These are phyloP conservation scores for Chaetodon trifasciatus DNA, from an alignment of 2,797 vertebrate genomes.

Conservation along the genomic window DNA sequence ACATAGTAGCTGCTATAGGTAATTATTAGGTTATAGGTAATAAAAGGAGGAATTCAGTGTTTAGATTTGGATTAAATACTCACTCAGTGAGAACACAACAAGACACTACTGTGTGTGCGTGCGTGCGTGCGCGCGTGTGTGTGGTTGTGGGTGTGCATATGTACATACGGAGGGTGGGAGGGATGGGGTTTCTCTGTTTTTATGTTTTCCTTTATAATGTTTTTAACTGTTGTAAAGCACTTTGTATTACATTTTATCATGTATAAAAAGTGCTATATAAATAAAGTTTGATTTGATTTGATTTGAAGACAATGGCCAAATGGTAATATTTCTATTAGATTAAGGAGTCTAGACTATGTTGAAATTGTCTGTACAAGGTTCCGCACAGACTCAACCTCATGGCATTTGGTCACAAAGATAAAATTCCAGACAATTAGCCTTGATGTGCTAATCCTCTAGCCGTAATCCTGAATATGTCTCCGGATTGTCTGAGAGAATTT, in stretches of 20 bases:
- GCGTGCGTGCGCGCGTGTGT: too few relatives aligned
- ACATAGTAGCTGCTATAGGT: background rate
- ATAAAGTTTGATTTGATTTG: too few relatives aligned
- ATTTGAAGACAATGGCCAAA: background rate
- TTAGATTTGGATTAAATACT: background rate
- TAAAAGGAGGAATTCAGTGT: background rate
- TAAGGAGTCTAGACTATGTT: conserved; percentile 21
- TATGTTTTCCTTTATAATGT: too few relatives aligned
- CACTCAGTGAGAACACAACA: conserved; percentile 3
- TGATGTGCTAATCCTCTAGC: conserved; percentile 64
- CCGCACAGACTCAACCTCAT: conserved; percentile 30
- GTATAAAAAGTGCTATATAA: too few relatives aligned
- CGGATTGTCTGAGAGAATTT: conserved; percentile 66
- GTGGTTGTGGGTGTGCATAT: too few relatives aligned
- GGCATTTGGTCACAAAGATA: conserved; percentile 64
- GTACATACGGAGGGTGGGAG: too few relatives aligned
- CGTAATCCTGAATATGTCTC: conserved; percentile 73
- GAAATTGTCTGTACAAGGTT: conserved; percentile 35
- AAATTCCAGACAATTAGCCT: conserved; percentile 68
- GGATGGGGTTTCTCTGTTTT: too few relatives aligned
- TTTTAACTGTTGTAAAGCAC: too few relatives aligned
- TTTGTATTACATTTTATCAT: too few relatives aligned
- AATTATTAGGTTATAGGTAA: background rate
- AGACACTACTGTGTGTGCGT: too few relatives aligned
- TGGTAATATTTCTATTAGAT: conserved; percentile 33